Conservation (phyloP, 2,797 vertebrate species). For the Echiichthys vipera region DNA sequence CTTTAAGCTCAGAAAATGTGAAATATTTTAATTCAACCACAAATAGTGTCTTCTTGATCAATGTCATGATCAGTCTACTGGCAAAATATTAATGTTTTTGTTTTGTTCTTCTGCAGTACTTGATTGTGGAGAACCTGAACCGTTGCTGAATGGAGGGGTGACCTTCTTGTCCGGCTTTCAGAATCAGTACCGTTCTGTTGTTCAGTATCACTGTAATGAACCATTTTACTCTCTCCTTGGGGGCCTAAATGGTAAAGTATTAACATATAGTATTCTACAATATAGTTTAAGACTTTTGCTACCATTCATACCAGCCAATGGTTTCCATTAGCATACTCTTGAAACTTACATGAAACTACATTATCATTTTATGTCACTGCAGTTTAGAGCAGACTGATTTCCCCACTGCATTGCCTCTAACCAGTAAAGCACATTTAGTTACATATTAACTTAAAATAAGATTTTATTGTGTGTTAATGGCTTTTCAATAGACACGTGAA, state of each 20-base stretch:
- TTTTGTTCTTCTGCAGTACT: constrained; percentile 72
- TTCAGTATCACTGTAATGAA: constrained; percentile 81
- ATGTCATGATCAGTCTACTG: too few species aligned
- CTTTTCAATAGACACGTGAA: too few species aligned
- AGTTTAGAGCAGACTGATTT: neutral
- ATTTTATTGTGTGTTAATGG: too few species aligned
- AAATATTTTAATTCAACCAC: neutral
- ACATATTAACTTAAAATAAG: too few species aligned
- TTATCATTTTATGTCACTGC: neutral
- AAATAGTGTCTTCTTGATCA: neutral
- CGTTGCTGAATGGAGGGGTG: constrained; percentile 75
- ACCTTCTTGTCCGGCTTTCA: constrained; percentile 70
- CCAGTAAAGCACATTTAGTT: too few species aligned
- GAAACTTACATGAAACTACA: neutral
- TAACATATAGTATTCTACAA: neutral
- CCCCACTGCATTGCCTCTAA: neutral
- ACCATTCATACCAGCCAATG: neutral
- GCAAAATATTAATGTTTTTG: neutral
- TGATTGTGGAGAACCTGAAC: constrained; percentile 80
- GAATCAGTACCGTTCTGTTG: constrained; percentile 78
- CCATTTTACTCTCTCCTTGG: constrained; percentile 74
- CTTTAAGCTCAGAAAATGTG: neutral
- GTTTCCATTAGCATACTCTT: neutral
- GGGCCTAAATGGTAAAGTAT: constrained; percentile 61
- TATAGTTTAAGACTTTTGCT: neutral